phyloP scores from a whole-genome alignment of 2,888 invertebrate species.

The Drosophila birchii region DNA sequence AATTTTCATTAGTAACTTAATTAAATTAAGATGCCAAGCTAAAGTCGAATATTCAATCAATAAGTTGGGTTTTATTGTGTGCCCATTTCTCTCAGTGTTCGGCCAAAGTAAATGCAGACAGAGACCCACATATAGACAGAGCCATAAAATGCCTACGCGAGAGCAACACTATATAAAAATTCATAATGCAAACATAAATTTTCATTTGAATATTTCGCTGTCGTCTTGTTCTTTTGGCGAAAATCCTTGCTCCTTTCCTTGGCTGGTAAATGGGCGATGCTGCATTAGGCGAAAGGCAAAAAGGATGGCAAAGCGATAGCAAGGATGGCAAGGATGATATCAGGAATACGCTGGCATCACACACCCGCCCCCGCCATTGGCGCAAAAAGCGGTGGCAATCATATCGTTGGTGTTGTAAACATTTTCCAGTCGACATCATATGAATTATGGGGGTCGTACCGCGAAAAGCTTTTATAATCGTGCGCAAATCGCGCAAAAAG shows the following conservation, averaged over 20 bases:
- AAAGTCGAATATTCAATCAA: neutral
- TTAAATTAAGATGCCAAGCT: neutral
- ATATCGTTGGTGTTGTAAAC: slow-evolving; percentile 75
- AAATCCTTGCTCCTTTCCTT: slow-evolving; percentile 47
- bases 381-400: slow-evolving; percentile 57
- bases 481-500: slow-evolving; percentile 82
- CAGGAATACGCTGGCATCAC: slow-evolving; percentile 29
- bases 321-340: slow-evolving; percentile 18
- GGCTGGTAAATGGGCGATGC: slow-evolving; percentile 60
- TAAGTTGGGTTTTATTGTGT: too few relatives aligned
- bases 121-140: slow-evolving; percentile 58
- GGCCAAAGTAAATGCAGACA: slow-evolving; percentile 39
- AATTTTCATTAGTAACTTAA: neutral
- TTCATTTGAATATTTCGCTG: slow-evolving; percentile 82
- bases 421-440: slow-evolving; percentile 81
- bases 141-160: slow-evolving; percentile 71
- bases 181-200: slow-evolving; percentile 84
- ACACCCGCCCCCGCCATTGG: slow-evolving; percentile 16
- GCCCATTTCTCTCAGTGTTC: slow-evolving; percentile 1
- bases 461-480: slow-evolving; percentile 84
- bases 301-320: slow-evolving; percentile 14
- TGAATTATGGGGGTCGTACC: slow-evolving; percentile 84
- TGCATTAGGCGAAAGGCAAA: slow-evolving; percentile 35
- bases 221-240: slow-evolving; percentile 65
- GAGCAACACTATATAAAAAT: slow-evolving; percentile 82